Base-by-base conservation (phyloP, 2,113 vertebrate genomes). In the Mastomys coucha region DNA sequence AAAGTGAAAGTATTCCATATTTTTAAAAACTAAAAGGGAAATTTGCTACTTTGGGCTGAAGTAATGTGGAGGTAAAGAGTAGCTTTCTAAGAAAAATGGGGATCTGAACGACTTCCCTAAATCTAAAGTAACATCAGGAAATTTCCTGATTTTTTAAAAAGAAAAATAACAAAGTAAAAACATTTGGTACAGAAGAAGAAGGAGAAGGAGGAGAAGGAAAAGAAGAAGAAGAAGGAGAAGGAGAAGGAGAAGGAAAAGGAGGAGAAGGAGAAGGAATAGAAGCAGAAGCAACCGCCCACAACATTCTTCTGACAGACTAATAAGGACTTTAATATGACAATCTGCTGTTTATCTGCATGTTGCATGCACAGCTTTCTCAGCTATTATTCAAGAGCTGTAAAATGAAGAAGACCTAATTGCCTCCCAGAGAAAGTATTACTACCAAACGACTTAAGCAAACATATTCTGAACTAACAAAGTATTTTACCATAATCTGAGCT, bases 271-370 rank as follows among this genome's bases (percentile, higher is more conserved):
- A 5, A 28, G 26, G 19, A 60, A 5, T 1, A 65, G 60, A 9
- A 65, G 63, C 4, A 65, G 65, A 2, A 67, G 65, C 26, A 67
- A 5, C 67, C 67, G 26, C 26, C 22, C 22, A 51, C 58, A 77
- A 19, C 65, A n/a, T 82, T 91, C 93, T 94, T 93, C 96, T 97
- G 96, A 97, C 97, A 97, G 96, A 91, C 86, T 96, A 97, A 97
- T 96, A 91, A 96, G 96, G 91, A 97, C 96, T 96, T 96, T 95
- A 97, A 96, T 96, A 94, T 96, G 97, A 98, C 96, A 97, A 96
- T 97, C 94, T 96, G 93, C 56, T 96, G 97, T 96, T 97, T 97
- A 97, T 93, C 96, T 93, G 93, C 0, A 49, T 56, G 89, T 96
- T 88, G 96, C 94, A 88, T 94, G 84, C 80, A 84, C 89, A 89